Conservation (phyloP, 64 coral and sea anemone species). For the Montipora foliosa region DNA sequence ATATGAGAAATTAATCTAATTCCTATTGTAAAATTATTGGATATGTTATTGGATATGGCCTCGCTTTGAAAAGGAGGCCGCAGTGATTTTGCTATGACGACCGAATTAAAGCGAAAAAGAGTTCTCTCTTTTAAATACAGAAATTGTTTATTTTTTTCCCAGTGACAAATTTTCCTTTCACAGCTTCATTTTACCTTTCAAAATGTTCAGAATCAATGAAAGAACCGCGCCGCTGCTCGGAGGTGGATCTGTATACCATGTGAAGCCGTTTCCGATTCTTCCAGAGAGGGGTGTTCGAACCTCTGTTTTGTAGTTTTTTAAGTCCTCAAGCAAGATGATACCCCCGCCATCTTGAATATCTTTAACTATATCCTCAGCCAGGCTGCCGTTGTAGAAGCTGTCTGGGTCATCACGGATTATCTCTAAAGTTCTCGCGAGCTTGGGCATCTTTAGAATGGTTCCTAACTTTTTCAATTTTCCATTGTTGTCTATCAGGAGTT, state of each 20-base stretch:
- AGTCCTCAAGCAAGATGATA: conserved; percentile 70
- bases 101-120: not conserved
- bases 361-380: conserved; percentile 75
- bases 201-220: conserved; percentile 82
- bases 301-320: conserved; percentile 55
- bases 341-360: conserved; percentile 63
- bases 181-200: conserved; percentile 70
- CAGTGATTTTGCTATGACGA: too few relatives aligned
- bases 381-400: conserved; percentile 76
- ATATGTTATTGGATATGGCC: not conserved
- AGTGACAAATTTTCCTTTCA: not conserved
- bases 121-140: not conserved
- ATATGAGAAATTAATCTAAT: too few relatives aligned
- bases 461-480: conserved; percentile 48
- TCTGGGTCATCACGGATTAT: conserved; percentile 85
- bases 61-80: too few relatives aligned
- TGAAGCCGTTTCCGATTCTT: conserved; percentile 11
- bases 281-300: conserved; percentile 46
- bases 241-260: conserved; percentile 68
- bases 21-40: not conserved
- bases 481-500: conserved; percentile 64
- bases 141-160: not conserved
- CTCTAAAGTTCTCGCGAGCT: conserved; percentile 79
- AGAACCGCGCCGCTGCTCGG: conserved; percentile 79
- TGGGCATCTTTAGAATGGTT: conserved; percentile 63